These are phyloP conservation scores for Tetramorium alpestre DNA, from an alignment of 1,140 invertebrate species.

Conservation along the genomic window DNA sequence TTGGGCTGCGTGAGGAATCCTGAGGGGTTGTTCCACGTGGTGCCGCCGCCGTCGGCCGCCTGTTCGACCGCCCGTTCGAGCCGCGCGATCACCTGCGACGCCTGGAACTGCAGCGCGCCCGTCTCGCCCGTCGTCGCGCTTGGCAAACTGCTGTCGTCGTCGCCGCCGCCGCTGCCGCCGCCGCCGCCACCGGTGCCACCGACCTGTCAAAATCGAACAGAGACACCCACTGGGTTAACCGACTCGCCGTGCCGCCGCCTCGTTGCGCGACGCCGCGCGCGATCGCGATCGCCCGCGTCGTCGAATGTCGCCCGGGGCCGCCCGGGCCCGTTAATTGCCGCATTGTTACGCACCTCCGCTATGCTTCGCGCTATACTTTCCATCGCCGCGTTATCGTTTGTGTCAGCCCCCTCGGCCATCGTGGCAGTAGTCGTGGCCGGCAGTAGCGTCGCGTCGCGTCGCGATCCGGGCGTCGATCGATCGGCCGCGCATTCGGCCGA, in stretches of 20 bases:
- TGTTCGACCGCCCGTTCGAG: constrained; percentile 88
- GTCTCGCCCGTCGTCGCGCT: constrained; percentile 76
- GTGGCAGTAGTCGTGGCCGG: constrained; percentile 83
- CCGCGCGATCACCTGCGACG: constrained; percentile 88
- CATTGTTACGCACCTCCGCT: constrained; percentile 79
- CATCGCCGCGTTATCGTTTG: constrained; percentile 81
- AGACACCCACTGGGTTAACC: constrained; percentile 62
- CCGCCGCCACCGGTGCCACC: constrained; percentile 72
- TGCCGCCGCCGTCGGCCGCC: constrained; percentile 84
- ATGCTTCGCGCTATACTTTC: constrained; percentile 79
- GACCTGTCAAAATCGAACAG: constrained; percentile 83
- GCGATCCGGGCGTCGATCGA: not conserved
- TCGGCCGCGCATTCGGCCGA: not conserved
- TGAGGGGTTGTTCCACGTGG: constrained; percentile 83
- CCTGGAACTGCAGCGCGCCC: constrained; percentile 88
- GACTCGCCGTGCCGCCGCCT: constrained; percentile 3
- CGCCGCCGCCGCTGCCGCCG: constrained; percentile 64
- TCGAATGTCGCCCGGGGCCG: not conserved
- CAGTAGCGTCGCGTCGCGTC: constrained; percentile 63
- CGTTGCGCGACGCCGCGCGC: constrained; percentile 7
- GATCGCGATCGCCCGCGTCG: not conserved
- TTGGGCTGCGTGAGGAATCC: constrained; percentile 83
- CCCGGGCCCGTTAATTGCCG: constrained; percentile 74
- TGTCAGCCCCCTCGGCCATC: constrained; percentile 84
- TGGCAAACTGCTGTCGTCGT: constrained; percentile 65